Evolutionary conservation across 2,888 invertebrate genomes (phyloP), one percentile per base, ranked within the genome.

Genomic region (Euplagia quadripunctaria): DNA sequence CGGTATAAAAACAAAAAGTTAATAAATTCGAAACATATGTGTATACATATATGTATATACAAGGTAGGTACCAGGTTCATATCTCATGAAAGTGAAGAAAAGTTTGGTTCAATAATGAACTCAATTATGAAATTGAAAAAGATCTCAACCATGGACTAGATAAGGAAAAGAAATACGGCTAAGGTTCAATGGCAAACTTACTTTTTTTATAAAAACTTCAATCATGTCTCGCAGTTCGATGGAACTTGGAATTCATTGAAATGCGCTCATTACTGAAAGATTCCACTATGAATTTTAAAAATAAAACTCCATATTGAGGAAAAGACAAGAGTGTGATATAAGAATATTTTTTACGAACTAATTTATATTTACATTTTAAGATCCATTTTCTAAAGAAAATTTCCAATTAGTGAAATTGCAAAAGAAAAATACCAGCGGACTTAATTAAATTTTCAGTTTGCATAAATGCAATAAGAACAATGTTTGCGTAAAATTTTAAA

Each of bases 171-270:
- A 74, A 87, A 86, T 83, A 86, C 83, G 77, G 73, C 76, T 73
- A 75, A 75, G 78, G 77, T 78, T 80, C 78, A 77, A 72, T 72
- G 80, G 78, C 70, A 68, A 77, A 79, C 70, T 75, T 72, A 73
- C 42, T 83, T 86, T 83, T 84, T 82, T 85, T 81, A 81, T 69
- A 81, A 31, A 88, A 88, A 86, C 85, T 86, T 85, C 74, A 85
- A 83, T 82, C 83, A 85, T 84, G 79, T 83, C 79, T 70, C 80
- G 75, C 72, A 73, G 70, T 78, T 86, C 85, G 85, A 88, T 87
- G 84, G 84, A 79, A 84, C 84, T 86, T 81, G 81, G 83, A 84
- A 86, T 87, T 88, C 84, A 87, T 87, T 85, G 77, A 87, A 87
- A 86, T 85, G 81, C 81, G 79, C 83, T 88, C 84, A 87, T 87